Evolutionary conservation across 2,797 vertebrate genomes (phyloP).

Genomic region (Hydrolagus colliei): DNA sequence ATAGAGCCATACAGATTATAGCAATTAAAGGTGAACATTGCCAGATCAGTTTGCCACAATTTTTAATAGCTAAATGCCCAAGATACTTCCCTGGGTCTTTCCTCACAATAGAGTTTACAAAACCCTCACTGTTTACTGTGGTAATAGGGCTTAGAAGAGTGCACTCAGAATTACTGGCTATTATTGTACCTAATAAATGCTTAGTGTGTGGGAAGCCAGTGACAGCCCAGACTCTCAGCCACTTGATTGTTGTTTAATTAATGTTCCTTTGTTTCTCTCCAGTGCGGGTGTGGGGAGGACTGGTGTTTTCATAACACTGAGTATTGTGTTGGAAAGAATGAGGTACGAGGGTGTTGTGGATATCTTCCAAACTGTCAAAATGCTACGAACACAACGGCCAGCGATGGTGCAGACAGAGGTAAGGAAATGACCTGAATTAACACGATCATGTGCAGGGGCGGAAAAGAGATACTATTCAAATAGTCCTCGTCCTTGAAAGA

Average conservation of each 20-base stretch:
- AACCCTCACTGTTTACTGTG: conserved; percentile 12
- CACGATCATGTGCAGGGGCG: no score
- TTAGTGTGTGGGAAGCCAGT: conserved; percentile 30
- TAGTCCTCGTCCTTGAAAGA: not conserved
- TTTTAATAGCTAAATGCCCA: conserved; percentile 1
- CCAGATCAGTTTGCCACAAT: conserved; percentile 13
- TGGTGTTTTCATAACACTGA: conserved; percentile 98
- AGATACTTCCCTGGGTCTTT: not conserved
- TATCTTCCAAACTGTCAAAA: conserved; percentile 99
- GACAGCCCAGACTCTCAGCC: conserved; percentile 25
- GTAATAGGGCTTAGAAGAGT: conserved; percentile 1
- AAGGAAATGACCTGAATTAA: conserved; percentile 38
- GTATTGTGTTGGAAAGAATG: conserved; percentile 97
- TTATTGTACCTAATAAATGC: conserved; percentile 19
- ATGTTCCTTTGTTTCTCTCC: conserved; percentile 37
- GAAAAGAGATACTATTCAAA: not conserved
- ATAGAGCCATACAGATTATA: conserved; percentile 5
- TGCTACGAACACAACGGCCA: conserved; percentile 94
- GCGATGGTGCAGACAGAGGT: conserved; percentile 99
- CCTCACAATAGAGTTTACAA: not conserved
- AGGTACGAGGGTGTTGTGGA: conserved; percentile 98
- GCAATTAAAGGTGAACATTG: conserved; percentile 23
- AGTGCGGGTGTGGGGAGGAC: conserved; percentile 96
- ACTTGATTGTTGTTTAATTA: conserved; percentile 37
- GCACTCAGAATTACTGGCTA: conserved; percentile 2